phyloP scores from a whole-genome alignment of 2,113 vertebrate genomes.

The Tyrannus savana region DNA sequence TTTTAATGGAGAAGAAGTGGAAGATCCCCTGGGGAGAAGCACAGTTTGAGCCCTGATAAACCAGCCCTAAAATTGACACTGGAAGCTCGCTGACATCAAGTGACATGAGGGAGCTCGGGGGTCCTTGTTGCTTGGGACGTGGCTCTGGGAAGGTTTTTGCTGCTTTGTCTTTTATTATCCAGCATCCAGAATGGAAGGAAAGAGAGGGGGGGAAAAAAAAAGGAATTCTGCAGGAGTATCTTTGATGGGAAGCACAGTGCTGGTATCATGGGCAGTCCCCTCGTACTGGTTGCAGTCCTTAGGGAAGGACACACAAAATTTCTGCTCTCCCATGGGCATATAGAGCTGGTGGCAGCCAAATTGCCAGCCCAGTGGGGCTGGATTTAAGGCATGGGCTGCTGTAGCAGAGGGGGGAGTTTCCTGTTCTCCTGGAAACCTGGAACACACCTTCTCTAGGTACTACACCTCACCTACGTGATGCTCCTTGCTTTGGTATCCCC shows the following conservation, averaged over 20 bases:
- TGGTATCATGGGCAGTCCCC: fast-evolving
- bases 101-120: neutral
- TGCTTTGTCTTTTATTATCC: neutral
- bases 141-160: neutral
- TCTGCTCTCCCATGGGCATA: neutral
- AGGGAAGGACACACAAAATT: neutral
- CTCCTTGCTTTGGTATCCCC: neutral
- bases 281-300: neutral
- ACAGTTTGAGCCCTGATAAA: neutral
- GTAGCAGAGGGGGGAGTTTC: neutral
- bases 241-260: neutral
- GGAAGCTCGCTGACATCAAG: neutral
- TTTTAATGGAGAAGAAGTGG: constrained; percentile 29
- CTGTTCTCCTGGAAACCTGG: neutral
- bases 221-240: neutral
- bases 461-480: fast-evolving
- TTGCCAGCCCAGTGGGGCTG: neutral
- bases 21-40: neutral
- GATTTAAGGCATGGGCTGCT: neutral
- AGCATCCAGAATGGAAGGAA: neutral
- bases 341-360: neutral
- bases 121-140: neutral
- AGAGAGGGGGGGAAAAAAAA: too few species aligned
- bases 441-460: neutral
- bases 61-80: neutral